A percentile compares a stretch with the other conserved stretches of the same genome.
phyloP scores from a whole-genome alignment of 1,140 invertebrate species.

The Drosophila bocki region DNA sequence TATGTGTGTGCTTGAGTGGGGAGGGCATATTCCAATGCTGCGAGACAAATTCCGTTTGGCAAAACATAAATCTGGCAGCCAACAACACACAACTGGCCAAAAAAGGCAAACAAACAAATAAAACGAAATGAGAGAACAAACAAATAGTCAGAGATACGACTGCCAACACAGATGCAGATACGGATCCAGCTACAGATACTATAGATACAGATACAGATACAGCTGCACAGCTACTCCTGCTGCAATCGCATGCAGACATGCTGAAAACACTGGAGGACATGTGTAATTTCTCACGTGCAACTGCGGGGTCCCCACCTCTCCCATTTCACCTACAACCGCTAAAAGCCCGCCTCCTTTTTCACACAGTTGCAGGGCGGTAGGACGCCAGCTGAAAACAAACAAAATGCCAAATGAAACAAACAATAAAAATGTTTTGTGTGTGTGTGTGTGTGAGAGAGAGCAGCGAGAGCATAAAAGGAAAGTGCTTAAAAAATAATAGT shows the following conservation, averaged over 20 bases:
- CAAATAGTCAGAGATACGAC: slow-evolving; percentile 50
- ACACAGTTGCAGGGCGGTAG: slow-evolving; percentile 2
- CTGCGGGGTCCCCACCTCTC: slow-evolving; percentile 26
- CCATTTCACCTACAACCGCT: neutral
- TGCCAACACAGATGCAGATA: slow-evolving; percentile 16
- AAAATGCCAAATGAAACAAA: slow-evolving; percentile 74
- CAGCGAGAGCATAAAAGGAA: slow-evolving; percentile 68
- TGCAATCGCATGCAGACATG: slow-evolving; percentile 50
- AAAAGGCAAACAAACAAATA: slow-evolving; percentile 34
- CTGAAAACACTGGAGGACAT: slow-evolving; percentile 71
- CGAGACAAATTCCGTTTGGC: slow-evolving; percentile 66
- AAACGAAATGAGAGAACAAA: slow-evolving; percentile 47
- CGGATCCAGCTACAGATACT: slow-evolving; percentile 20
- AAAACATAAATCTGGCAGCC: slow-evolving; percentile 65
- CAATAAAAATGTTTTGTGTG: slow-evolving; percentile 65
- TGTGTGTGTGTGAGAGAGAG: slow-evolving; percentile 35
- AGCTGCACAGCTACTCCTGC: slow-evolving; percentile 27
- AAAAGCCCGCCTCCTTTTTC: slow-evolving; percentile 2
- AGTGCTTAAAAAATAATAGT: slow-evolving; percentile 81
- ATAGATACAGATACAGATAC: slow-evolving; percentile 6
- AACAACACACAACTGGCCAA: slow-evolving; percentile 4
- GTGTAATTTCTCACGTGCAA: slow-evolving; percentile 80
- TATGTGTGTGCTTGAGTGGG: too few relatives aligned
- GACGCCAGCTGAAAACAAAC: slow-evolving; percentile 39
- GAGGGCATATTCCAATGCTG: slow-evolving; percentile 1